Conservation (phyloP, 2,888 invertebrate genomes). For the Neocrepidodera transversa region DNA sequence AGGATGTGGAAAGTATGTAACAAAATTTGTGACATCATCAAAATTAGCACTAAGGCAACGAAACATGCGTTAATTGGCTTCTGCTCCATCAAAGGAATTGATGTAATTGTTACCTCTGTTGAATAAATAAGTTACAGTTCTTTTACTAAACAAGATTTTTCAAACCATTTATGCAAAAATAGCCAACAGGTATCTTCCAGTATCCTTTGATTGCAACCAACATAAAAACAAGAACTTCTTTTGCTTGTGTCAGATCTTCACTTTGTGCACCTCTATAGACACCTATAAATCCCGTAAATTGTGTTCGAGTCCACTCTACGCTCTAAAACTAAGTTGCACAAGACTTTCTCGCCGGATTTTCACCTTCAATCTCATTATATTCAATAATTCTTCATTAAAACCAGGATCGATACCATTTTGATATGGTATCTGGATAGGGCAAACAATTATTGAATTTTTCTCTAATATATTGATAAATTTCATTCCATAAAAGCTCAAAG, state of each 20-base stretch:
- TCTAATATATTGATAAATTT: not conserved
- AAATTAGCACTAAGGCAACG: not conserved
- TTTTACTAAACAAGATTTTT: not conserved
- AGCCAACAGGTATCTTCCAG: slow-evolving; percentile 14
- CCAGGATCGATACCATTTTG: slow-evolving; percentile 8
- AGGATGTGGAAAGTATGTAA: not conserved
- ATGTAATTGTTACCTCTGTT: not conserved
- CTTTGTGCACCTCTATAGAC: not conserved
- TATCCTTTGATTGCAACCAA: not conserved
- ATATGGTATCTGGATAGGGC: slow-evolving; percentile 1
- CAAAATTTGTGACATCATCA: not conserved
- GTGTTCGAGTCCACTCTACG: not conserved
- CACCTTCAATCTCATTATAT: slow-evolving; percentile 1
- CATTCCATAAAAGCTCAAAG: slow-evolving; percentile 2
- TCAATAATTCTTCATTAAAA: not conserved
- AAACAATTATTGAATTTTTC: slow-evolving; percentile 10
- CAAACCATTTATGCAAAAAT: not conserved
- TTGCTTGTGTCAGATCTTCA: not conserved
- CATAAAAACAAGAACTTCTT: slow-evolving; percentile 1
- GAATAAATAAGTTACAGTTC: not conserved
- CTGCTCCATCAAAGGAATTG: not conserved
- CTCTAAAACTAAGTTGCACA: slow-evolving; percentile 6
- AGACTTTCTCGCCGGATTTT: not conserved
- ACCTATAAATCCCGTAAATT: slow-evolving; percentile 10
- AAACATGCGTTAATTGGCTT: not conserved